Evolutionary conservation across 1,140 invertebrate species (phyloP), one percentile per base, ranked within the genome.

Genomic region (Melanaphis sacchari): DNA sequence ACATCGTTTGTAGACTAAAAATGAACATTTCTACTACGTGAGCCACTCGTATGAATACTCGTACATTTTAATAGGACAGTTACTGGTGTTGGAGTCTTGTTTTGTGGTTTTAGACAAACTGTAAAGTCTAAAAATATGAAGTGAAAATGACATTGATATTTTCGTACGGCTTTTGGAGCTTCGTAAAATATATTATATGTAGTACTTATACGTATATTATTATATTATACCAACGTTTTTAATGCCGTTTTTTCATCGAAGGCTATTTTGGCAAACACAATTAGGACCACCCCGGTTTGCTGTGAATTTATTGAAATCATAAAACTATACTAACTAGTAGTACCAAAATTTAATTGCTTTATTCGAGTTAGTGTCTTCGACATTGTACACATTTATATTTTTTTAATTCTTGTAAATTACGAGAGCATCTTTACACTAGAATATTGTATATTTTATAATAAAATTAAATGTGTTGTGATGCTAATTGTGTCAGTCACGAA

Each of bases 201-300:
- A n/a, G 31, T 76, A 76, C 59, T 76, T 66, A 76, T n/a, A n/a
- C 59, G 59, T 15, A 18, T 76, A 76, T 76, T 18, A 76, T 76
- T n/a, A 76, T 36, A 76, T 76, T 21, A 76, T 59, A 59, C 31
- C 59, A 21, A 36, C 26, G 43, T 49, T 52, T 36, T 49, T 88
- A 49, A 49, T 46, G 43, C 49, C 46, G 8, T 54, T 90, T 52
- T 36, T 52, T 89, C 40, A 36, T 38, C n/a, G 41, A n/a, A 38
- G 22, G 40, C 36, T 59, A 40, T 59, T 90, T 87, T 90, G 88
- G 88, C 88, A 40, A 54, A 59, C 88, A 40, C 36, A 59, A 90
- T 90, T 59, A 40, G 88, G 88, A 90, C 88, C 88, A 90, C 88
- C 88, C 88, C 88, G 88, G 38, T 40, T 90, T 24, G 54, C 7